These are phyloP conservation scores for Cuculus canorus DNA, from an alignment of 2,797 vertebrate genomes.

Conservation along the genomic window DNA sequence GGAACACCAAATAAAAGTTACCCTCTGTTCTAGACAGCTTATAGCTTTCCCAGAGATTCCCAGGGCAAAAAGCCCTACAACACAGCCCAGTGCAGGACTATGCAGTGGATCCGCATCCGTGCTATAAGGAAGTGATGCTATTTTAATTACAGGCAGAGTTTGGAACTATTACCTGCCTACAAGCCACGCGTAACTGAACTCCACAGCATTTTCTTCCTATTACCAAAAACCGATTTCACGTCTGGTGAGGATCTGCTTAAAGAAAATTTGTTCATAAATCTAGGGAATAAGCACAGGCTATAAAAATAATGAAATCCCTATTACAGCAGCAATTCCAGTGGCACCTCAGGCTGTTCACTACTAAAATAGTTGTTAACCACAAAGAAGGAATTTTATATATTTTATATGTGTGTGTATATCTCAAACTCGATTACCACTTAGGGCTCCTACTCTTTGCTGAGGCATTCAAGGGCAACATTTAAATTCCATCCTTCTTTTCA, in stretches of 20 bases:
- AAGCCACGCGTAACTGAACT: not conserved
- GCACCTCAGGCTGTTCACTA: slow-evolving; percentile 43
- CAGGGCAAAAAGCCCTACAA: not conserved
- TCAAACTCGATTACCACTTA: slow-evolving; percentile 17
- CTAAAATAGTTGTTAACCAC: slow-evolving; percentile 48
- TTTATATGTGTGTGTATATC: not conserved
- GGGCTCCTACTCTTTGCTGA: slow-evolving; percentile 8
- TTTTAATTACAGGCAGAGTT: not conserved
- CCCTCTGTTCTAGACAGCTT: not conserved
- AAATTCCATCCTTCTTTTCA: slow-evolving; percentile 29
- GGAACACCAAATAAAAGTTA: not conserved
- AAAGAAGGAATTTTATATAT: slow-evolving; percentile 10
- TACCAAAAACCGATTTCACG: not conserved
- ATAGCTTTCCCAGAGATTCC: not conserved
- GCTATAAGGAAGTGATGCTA: not conserved
- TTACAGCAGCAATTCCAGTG: slow-evolving; percentile 46
- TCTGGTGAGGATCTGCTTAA: not conserved
- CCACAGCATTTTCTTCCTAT: not conserved
- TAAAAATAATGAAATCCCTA: slow-evolving; percentile 59
- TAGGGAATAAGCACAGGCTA: slow-evolving; percentile 46
- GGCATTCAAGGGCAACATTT: slow-evolving; percentile 28
- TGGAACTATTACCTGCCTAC: not conserved
- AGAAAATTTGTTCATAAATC: slow-evolving; percentile 57
- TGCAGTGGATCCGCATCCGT: not conserved
- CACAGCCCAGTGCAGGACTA: not conserved